These are phyloP conservation scores for Drosophila austrosaltans DNA, from an alignment of 2,888 invertebrate species.

Conservation along the genomic window DNA sequence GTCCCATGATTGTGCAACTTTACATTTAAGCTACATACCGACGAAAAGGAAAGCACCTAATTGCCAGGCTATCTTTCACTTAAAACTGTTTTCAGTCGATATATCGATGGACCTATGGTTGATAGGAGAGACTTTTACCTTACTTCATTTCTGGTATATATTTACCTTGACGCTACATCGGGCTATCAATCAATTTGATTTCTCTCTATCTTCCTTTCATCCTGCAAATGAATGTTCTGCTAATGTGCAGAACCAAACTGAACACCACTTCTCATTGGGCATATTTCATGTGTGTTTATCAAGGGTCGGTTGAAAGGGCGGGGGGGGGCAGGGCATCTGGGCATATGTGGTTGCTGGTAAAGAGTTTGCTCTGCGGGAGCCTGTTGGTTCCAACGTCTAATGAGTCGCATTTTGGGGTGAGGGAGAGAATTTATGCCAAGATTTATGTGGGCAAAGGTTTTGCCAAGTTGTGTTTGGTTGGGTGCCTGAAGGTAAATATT, in stretches of 20 bases:
- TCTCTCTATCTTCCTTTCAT: conserved; percentile 27
- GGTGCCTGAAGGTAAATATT: conserved; percentile 60
- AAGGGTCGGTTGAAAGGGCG: background rate
- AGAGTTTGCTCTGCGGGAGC: conserved; percentile 10
- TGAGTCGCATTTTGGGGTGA: conserved; percentile 37
- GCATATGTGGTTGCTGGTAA: conserved; percentile 1
- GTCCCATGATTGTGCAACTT: conserved; percentile 23
- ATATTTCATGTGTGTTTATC: conserved; percentile 48
- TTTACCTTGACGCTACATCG: conserved; percentile 43
- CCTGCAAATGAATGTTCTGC: conserved; percentile 44
- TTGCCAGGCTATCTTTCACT: conserved; percentile 23
- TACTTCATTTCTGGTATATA: background rate
- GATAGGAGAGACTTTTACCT: background rate
- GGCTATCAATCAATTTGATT: conserved; percentile 51
- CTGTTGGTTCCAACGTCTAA: conserved; percentile 30
- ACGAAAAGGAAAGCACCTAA: conserved; percentile 8
- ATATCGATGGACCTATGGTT: background rate
- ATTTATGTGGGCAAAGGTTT: conserved; percentile 42
- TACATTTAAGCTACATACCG: background rate
- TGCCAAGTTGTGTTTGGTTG: background rate
- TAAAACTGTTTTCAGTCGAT: conserved; percentile 19
- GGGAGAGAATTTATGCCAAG: conserved; percentile 17
- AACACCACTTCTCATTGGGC: conserved; percentile 19
- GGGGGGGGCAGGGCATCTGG: background rate
- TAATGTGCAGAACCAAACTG: conserved; percentile 41